Evolutionary conservation across 2,113 vertebrate species (phyloP), one percentile per base, ranked within the genome.

Genomic region (Halcyon senegalensis): DNA sequence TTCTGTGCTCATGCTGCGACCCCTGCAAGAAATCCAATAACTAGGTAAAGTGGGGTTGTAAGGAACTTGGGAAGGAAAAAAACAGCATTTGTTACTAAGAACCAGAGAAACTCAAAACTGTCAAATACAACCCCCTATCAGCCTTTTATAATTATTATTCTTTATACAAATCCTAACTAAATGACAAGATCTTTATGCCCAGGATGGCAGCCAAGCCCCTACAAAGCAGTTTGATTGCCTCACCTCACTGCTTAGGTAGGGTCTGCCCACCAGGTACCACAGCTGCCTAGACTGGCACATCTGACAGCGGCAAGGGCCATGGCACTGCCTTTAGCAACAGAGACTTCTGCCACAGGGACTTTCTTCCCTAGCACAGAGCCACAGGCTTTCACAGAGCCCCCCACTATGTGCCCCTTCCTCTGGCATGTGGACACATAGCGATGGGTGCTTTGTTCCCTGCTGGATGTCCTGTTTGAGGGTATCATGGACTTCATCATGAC

Each of bases 261-360:
- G 5, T 33, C 27, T 70, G 41, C 62, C 41, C 28, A 16, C 2
- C 14, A 9, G 1, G 8, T 35, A 41, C 30, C 48, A 14, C 8
- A 3, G 73, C 43, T 64, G 24, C 53, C n/a, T 3, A 3, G 2
- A 1, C 30, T 33, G 46, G 20, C 56, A 63, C 0, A 5, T 16
- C 27, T 2, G 0, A 37, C 64, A 58, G 10, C 1, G 1, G 27
- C 23, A 25, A 37, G 44, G 18, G 33, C 43, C 44, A 28, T 1
- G 1, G 43, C 6, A 2, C 59, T 39, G 17, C 44, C 69, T 56
- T n/a, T 2, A 0, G 35, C 63, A 66, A 3, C 1, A 3, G 17
- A 64, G 21, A 4, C 5, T n/a, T 50, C 73, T 66, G 50, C 59
- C 3, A 0, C 7, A 6, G 11, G 19, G 8, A 83, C 3, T 23